Percentiles rank a stretch among this genome's conserved stretches.
These are phyloP conservation scores for Petrophora chlorosata DNA, from an alignment of 2,888 invertebrate genomes.

Conservation along the genomic window DNA sequence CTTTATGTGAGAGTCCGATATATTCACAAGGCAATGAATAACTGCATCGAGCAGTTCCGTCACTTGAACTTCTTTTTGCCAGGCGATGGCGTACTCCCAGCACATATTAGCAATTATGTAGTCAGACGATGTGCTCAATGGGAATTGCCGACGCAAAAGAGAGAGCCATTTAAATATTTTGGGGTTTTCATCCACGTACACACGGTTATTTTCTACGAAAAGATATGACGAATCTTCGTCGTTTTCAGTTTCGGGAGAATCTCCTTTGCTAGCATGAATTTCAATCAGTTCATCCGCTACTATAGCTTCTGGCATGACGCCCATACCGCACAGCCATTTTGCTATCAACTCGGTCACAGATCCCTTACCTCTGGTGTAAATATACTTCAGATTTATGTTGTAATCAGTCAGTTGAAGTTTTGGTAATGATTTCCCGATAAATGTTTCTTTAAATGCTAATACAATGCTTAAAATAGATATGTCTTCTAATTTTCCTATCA, in stretches of 20 bases:
- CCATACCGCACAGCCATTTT: conserved; percentile 91
- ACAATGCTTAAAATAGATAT: conserved; percentile 91
- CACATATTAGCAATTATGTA: conserved; percentile 93
- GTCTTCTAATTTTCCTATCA: conserved; percentile 95
- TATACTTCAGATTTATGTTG: conserved; percentile 86
- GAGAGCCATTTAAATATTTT: conserved; percentile 85
- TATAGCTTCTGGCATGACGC: conserved; percentile 86
- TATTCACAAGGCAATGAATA: conserved; percentile 86
- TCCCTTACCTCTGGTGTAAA: conserved; percentile 87
- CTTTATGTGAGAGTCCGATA: conserved; percentile 86
- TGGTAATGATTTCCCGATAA: conserved; percentile 71
- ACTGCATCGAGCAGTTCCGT: conserved; percentile 88
- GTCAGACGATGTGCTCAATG: conserved; percentile 91
- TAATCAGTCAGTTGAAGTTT: conserved; percentile 81
- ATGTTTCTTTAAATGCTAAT: conserved; percentile 78
- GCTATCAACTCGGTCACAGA: conserved; percentile 95
- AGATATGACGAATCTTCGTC: conserved; percentile 57
- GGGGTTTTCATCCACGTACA: conserved; percentile 66
- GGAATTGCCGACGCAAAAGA: conserved; percentile 90
- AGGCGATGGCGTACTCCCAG: conserved; percentile 95
- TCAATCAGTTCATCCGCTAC: conserved; percentile 79
- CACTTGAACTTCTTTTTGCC: conserved; percentile 90
- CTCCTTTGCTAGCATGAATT: conserved; percentile 42
- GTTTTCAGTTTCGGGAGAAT: conserved; percentile 43
- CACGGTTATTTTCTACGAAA: conserved; percentile 64